Percentiles rank a stretch among this genome's conserved stretches.
Conservation (phyloP, 2,113 vertebrate species). For the Nycticryphes semicollaris region DNA sequence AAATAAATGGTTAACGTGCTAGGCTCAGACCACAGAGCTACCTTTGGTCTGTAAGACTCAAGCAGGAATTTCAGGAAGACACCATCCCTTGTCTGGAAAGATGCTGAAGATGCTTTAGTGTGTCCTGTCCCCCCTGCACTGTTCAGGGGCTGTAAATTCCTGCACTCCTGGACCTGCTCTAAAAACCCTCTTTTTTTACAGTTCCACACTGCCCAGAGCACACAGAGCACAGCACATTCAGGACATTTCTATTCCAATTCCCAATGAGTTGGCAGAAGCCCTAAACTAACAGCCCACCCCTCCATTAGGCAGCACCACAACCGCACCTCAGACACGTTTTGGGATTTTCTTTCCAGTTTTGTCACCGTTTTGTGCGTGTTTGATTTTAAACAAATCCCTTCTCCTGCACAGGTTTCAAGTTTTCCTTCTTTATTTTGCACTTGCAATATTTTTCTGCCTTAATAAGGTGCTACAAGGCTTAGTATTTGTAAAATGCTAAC, state of each 20-base stretch:
- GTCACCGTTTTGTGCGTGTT: neutral
- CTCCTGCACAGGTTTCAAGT: accelerated
- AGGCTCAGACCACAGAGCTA: too few species aligned
- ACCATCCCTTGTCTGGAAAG: neutral
- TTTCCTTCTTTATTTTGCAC: neutral
- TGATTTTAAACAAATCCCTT: neutral
- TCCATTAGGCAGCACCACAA: neutral
- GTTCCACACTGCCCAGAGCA: neutral
- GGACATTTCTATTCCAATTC: neutral
- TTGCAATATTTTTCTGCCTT: neutral
- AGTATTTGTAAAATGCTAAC: neutral
- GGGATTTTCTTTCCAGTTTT: neutral
- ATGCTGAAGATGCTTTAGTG: neutral
- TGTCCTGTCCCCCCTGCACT: accelerated
- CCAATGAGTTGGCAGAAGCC: neutral
- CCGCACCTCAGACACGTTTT: neutral
- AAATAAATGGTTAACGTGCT: neutral
- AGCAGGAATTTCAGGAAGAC: neutral
- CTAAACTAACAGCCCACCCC: neutral
- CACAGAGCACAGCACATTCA: too few species aligned
- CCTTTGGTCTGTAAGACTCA: neutral
- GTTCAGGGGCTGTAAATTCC: neutral
- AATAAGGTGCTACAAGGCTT: neutral
- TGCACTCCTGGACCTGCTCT: accelerated
- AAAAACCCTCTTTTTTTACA: neutral